Evolutionary conservation across 2,113 vertebrate species (phyloP).

Genomic region (Muscicapa adusta): DNA sequence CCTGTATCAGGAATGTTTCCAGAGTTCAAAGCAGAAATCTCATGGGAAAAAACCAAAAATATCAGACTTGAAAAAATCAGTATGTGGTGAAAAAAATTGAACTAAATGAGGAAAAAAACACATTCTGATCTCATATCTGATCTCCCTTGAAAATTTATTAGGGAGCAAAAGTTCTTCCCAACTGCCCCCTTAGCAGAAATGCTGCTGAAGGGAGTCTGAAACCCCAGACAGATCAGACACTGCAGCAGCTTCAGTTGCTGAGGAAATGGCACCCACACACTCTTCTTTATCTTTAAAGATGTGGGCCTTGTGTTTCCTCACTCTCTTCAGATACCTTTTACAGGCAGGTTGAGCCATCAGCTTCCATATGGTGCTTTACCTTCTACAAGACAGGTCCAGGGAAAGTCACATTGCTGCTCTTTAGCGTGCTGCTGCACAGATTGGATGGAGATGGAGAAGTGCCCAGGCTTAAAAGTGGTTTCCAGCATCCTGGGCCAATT

Average conservation of each 20-base stretch:
- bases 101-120: not conserved
- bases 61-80: not conserved
- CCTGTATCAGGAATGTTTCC: not conserved
- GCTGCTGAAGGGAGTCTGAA: not conserved
- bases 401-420: slow-evolving; percentile 3
- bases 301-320: not conserved
- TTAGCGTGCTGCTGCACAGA: slow-evolving; percentile 26
- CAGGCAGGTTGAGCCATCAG: not conserved
- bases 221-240: not conserved
- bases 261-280: not conserved
- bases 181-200: not conserved
- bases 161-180: not conserved
- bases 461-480: slow-evolving; percentile 1
- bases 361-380: not conserved
- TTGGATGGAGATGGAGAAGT: slow-evolving; percentile 7
- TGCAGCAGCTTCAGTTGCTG: not conserved
- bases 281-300: not conserved
- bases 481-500: slow-evolving; percentile 27
- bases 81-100: not conserved
- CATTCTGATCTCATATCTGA: not conserved
- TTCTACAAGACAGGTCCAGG: not conserved
- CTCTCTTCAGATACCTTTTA: not conserved
- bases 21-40: not conserved
- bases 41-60: not conserved
- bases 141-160: not conserved